A percentile compares a stretch with the other conserved stretches of the same genome.
Evolutionary conservation across 2,797 vertebrate species (phyloP).

Genomic region (Cossypha niveicapilla): DNA sequence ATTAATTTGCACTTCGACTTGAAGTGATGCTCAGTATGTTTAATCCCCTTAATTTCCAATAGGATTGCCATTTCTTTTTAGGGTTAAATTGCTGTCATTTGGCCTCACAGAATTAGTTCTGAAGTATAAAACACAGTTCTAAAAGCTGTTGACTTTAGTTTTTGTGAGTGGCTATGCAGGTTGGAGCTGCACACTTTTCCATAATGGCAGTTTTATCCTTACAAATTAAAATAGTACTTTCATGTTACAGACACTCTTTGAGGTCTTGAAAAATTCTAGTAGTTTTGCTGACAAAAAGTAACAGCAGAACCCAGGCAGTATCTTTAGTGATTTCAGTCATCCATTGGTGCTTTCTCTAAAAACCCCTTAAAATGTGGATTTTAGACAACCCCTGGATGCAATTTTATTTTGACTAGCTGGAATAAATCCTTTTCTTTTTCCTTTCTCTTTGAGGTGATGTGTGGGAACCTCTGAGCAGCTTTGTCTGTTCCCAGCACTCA

Average conservation of each 20-base stretch:
- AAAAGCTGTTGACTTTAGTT: not conserved
- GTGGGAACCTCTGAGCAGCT: not conserved
- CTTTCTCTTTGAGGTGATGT: not conserved
- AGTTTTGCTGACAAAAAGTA: not conserved
- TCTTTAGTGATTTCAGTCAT: not conserved
- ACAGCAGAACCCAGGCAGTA: not conserved
- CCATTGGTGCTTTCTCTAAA: not conserved
- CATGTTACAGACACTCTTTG: not conserved
- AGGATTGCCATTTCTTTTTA: not conserved
- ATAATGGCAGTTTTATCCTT: not conserved
- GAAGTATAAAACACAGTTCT: not conserved
- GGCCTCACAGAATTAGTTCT: not conserved
- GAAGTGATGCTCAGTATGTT: not conserved
- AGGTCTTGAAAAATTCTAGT: not conserved
- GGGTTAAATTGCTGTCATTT: accelerated
- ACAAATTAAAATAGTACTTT: not conserved
- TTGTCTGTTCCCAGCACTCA: not conserved
- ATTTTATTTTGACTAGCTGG: not conserved
- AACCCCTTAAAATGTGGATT: not conserved
- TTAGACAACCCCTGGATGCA: not conserved
- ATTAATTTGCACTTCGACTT: not conserved
- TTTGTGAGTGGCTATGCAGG: not conserved
- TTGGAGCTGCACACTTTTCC: not conserved
- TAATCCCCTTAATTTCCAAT: not conserved
- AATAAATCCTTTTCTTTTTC: not conserved